A percentile compares a stretch with the other conserved stretches of the same genome.
Conservation (phyloP, 2,113 vertebrate species). For the Uropsilus gracilis region DNA sequence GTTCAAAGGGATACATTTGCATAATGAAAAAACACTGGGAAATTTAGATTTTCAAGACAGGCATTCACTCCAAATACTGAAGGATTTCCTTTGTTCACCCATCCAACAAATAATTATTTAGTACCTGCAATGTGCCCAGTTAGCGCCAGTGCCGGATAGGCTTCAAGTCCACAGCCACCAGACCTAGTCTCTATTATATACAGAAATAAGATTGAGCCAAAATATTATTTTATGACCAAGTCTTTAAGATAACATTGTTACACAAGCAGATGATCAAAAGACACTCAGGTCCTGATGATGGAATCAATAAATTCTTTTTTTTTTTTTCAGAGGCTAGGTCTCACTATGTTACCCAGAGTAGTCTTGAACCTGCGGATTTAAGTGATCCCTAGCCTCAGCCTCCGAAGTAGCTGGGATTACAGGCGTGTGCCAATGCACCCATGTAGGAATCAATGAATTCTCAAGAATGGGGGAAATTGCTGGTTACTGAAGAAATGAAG, state of each 20-base stretch:
- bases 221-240: background rate
- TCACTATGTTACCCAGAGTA: no score
- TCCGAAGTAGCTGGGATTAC: no score
- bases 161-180: background rate
- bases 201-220: background rate
- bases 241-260: background rate
- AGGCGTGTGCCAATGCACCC: no score
- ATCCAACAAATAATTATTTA: background rate
- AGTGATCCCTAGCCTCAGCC: no score
- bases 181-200: background rate
- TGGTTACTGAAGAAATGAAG: background rate
- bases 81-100: background rate
- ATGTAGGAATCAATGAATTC: background rate
- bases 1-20: background rate
- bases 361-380: no score
- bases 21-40: background rate
- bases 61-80: background rate
- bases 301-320: background rate
- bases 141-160: background rate
- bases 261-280: background rate
- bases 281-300: background rate
- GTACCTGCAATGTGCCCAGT: background rate
- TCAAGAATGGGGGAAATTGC: constrained; percentile 13
- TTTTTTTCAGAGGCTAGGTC: no score
- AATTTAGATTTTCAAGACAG: background rate